phyloP scores from a whole-genome alignment of 30 jellyfish, hydroid and myxozoan genomes.

The Nemopilema nomurai region DNA sequence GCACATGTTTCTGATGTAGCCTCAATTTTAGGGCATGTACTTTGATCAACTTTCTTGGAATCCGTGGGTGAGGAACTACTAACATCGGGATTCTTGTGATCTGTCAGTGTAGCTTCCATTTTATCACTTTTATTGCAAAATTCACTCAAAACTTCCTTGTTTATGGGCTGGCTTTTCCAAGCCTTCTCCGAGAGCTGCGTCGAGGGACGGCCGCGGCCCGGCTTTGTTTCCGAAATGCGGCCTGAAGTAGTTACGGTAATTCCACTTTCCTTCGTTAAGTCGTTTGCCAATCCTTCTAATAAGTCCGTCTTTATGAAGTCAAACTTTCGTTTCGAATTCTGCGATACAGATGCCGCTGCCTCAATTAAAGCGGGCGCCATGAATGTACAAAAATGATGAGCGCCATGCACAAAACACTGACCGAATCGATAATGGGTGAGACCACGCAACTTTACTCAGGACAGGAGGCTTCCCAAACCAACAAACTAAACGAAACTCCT shows the following conservation, averaged over 20 bases:
- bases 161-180: constrained; percentile 3
- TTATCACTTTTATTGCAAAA: background rate
- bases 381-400: constrained; percentile 77
- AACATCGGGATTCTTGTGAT: background rate
- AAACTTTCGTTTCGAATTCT: constrained; percentile 44
- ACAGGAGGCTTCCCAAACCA: constrained; percentile 18
- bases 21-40: constrained; percentile 24
- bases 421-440: constrained; percentile 70
- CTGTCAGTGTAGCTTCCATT: background rate
- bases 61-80: background rate
- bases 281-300: constrained; percentile 42
- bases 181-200: constrained; percentile 19
- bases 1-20: constrained; percentile 65
- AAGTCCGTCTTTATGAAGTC: constrained; percentile 17
- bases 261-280: constrained; percentile 35
- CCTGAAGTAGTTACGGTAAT: constrained; percentile 21
- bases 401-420: constrained; percentile 90
- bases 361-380: constrained; percentile 97
- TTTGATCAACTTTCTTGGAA: constrained; percentile 15
- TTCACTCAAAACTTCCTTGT: background rate
- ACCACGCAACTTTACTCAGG: constrained; percentile 71
- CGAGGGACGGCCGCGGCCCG: constrained; percentile 51
- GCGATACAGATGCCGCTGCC: constrained; percentile 84
- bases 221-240: constrained; percentile 49
- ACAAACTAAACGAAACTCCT: background rate